Evolutionary conservation across 92 coral and sea anemone species (phyloP).

Genomic region (Parazoanthus atlanticus): DNA sequence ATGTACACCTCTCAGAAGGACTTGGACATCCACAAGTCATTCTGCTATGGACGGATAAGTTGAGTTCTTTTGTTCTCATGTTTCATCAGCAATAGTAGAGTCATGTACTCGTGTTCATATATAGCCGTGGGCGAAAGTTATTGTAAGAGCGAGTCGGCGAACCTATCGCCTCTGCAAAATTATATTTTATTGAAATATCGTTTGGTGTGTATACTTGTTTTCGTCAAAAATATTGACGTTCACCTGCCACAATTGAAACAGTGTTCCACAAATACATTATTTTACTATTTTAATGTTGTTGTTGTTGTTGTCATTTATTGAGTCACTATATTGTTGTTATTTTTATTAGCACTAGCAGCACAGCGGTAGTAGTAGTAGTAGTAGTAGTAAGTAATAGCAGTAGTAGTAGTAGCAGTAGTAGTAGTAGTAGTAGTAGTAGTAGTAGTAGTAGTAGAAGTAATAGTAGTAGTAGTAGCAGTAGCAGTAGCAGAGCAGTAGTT

Average conservation of each 20-base stretch:
- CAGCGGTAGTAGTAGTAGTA: too few species aligned
- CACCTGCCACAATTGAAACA: neutral
- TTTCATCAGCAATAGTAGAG: neutral
- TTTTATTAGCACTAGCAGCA: too few species aligned
- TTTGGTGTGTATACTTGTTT: too few species aligned
- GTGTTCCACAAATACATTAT: neutral
- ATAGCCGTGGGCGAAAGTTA: neutral
- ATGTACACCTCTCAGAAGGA: conserved; percentile 86
- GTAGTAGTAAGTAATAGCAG: too few species aligned
- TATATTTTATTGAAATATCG: too few species aligned
- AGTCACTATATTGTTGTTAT: neutral
- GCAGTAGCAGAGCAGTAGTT: too few species aligned
- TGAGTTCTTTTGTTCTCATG: neutral
- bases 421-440: too few species aligned
- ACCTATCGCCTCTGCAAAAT: too few species aligned
- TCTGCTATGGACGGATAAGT: conserved; percentile 82
- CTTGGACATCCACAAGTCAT: conserved; percentile 91
- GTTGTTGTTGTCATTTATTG: neutral
- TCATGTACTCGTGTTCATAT: neutral
- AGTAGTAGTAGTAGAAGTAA: too few species aligned
- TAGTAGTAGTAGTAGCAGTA: too few species aligned
- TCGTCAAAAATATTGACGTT: neutral
- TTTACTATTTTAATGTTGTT: neutral
- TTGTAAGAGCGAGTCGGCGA: neutral
- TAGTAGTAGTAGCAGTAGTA: too few species aligned